Evolutionary conservation across 1,140 invertebrate genomes (phyloP).

Genomic region (Philotrypesis tridentata): DNA sequence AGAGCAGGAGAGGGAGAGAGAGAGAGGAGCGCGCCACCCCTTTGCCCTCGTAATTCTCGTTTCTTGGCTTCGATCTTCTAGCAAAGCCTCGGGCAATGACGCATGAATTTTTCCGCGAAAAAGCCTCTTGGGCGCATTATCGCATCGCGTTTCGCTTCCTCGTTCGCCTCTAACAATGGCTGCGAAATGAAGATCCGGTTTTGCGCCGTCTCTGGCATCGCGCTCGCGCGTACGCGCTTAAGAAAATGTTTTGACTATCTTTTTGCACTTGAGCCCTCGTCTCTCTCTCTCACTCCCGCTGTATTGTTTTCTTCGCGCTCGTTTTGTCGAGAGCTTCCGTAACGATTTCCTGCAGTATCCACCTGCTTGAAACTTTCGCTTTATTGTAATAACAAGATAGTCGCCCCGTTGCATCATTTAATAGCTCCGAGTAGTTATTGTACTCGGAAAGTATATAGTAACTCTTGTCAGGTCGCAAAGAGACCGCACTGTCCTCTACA

Average conservation of each 20-base stretch:
- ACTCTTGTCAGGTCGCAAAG: background rate
- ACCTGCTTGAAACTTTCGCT: background rate
- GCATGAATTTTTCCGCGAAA: conserved; percentile 26
- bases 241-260: conserved; percentile 21
- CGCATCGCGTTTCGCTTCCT: conserved; percentile 22
- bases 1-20: no score
- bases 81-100: background rate
- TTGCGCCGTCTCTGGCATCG: background rate
- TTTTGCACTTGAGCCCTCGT: conserved; percentile 19
- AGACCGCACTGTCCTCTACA: no score
- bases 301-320: conserved; percentile 26
- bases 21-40: no score
- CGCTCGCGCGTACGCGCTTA: background rate
- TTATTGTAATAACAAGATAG: conserved; percentile 24
- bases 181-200: conserved; percentile 42
- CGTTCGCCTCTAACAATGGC: conserved; percentile 23
- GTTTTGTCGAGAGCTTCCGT: background rate
- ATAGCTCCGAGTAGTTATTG: no score
- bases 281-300: background rate
- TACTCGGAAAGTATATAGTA: no score
- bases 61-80: conserved; percentile 9
- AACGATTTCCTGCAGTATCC: conserved; percentile 16
- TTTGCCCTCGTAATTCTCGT: conserved; percentile 29
- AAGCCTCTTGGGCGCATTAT: conserved; percentile 1
- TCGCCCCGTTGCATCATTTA: no score